Base-by-base conservation (phyloP, 2,113 vertebrate species). In the Marmota monax region DNA sequence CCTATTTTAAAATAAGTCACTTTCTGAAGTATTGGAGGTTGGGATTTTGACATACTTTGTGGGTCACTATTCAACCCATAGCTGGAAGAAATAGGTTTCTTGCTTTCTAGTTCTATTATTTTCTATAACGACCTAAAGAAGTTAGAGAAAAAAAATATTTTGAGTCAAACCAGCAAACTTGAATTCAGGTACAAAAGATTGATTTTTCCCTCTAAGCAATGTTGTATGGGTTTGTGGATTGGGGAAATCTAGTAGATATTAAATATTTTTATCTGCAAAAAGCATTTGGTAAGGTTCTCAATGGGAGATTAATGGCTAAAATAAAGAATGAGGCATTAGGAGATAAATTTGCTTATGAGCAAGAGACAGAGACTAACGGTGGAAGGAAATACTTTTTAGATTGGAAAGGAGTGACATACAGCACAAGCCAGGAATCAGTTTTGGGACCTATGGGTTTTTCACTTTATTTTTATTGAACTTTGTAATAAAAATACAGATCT, bases 311-410 rank as follows among this genome's bases (percentile, higher is more conserved):
- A 97, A 98, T 97, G 97, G 93, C 96, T 95, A 97, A 98, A 97
- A 98, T 98, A 98, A 98, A 98, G 95, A 97, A 94, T 83, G 97
- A 95, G 89, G 89, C 93, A 97, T 98, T 97, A 96, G 97, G 89
- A 98, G 89, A 98, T 98, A 98, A 98, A 98, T 98, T 98, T 97
- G 97, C 86, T 95, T 98, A 92, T 96, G 97, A 98, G 97, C 89
- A 84, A 93, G 98, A 87, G 98, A 92, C 70, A 94, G 96, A 96
- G 95, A 90, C 65, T 85, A 92, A 95, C 89, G 73, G 97, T 53
- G 34, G 93, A 94, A 97, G 92, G 1, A 20, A 94, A 96, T 96
- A 89, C 80, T 1, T 29, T 94, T 97, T 80, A 97, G 85, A 94
- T 95, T 92, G 84, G 93, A 97, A 95, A 85, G 45, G 97, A 94